Evolutionary conservation across 2,797 vertebrate species (phyloP), one percentile per base, ranked within the genome.

Genomic region (Petrocephalus sullivani): DNA sequence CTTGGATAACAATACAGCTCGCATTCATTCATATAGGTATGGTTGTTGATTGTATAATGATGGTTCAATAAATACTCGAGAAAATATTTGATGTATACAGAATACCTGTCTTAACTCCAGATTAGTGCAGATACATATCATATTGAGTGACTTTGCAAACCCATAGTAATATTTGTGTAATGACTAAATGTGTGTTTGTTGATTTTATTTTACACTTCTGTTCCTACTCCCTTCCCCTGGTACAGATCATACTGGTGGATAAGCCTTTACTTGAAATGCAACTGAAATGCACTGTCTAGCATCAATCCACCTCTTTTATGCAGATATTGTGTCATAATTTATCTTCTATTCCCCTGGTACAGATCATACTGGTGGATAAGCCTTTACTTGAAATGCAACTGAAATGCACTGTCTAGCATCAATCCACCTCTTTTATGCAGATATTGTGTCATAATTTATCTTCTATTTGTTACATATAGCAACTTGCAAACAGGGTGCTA

Each of bases 101-200:
- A 82, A 82, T 88, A 67, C 41, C 41, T 49, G 54, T 82, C 81
- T 61, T 58, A 23, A 87, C n/a, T 71, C 61, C 67, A 83, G 19
- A 58, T 81, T 60, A 49, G 71, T 60, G 71, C 71, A 58, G 54
- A 53, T 81, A 49, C 75, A 87, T 41, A 41, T 82, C 58, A 81
- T 58, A 58, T 14, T 82, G 54, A 88, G 28, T 88, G 9, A 82
- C 21, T 83, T 58, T 37, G 81, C n/a, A 54, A 84, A 88, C 61
- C 23, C 23, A 51, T 75, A 87, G 8, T 54, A 78, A 88, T 88
- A 75, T 75, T 87, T 75, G 46, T 21, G 41, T 51, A 53, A 53
- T 54, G 49, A 51, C 28, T 53, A 84, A 54, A 84, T 49, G 51
- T 51, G 21, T 12, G 19, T 53, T 54, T 54, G 21, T 5, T 28